Conservation (phyloP, 2,113 vertebrate species). For the Natator depressus region DNA sequence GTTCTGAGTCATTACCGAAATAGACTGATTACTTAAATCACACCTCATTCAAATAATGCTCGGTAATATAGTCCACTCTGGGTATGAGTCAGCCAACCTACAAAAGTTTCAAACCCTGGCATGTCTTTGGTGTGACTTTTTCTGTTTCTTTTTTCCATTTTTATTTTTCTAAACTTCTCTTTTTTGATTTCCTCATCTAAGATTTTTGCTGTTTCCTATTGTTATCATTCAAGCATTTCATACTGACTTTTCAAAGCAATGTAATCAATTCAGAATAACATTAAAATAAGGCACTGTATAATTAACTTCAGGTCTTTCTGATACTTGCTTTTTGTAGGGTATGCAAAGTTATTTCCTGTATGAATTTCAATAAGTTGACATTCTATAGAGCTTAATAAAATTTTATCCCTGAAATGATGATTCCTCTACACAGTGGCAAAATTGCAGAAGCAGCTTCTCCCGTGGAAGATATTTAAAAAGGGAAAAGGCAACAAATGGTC, state of each 20-base stretch:
- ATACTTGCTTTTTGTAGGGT: constrained; percentile 6
- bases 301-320: constrained; percentile 37
- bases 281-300: constrained; percentile 40
- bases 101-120: neutral
- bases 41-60: neutral
- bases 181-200: constrained; percentile 7
- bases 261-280: constrained; percentile 5
- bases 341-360: constrained; percentile 13
- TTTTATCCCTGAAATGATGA: neutral
- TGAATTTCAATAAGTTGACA: constrained; percentile 29
- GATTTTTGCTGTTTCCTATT: constrained; percentile 25
- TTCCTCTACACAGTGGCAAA: neutral
- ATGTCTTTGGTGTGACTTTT: neutral
- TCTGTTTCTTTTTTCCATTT: neutral
- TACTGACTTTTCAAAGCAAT: constrained; percentile 14
- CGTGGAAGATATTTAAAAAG: neutral
- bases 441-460: neutral
- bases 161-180: neutral
- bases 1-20: neutral
- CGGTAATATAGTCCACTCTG: neutral
- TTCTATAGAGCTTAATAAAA: constrained; percentile 29
- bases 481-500: neutral
- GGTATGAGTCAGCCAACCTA: neutral
- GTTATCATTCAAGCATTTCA: constrained; percentile 9
- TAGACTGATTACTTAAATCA: neutral